Percentiles rank a stretch among this genome's conserved stretches.
These are phyloP conservation scores for Tetragnatha versicolor DNA, from an alignment of 1,140 invertebrate species.

Conservation along the genomic window DNA sequence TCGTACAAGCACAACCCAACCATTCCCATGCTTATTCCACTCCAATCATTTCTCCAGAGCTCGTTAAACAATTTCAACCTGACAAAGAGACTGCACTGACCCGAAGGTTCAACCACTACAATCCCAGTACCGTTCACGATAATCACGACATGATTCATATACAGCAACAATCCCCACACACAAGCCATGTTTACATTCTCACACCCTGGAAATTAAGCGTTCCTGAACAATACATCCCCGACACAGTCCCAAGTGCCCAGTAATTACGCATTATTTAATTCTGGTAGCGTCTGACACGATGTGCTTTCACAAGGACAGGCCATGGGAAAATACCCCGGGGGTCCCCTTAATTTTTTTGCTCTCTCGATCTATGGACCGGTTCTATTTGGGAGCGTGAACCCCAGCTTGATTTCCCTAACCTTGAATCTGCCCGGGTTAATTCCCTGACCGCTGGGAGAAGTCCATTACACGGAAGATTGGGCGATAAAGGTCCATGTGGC, in stretches of 20 bases:
- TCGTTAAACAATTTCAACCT: no score
- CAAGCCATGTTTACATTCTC: no score
- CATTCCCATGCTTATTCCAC: no score
- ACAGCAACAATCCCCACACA: no score
- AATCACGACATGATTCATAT: no score
- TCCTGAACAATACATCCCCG: constrained; percentile 10
- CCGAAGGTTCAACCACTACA: no score
- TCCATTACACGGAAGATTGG: constrained; percentile 8
- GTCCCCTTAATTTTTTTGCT: not conserved
- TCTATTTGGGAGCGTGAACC: not conserved
- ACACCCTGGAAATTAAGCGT: not conserved
- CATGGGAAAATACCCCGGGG: constrained; percentile 44
- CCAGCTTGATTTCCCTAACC: not conserved
- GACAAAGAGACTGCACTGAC: no score
- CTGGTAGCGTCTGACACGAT: not conserved
- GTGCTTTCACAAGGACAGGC: constrained; percentile 13
- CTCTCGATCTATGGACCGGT: constrained; percentile 19
- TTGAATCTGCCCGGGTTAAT: constrained; percentile 13
- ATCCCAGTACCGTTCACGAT: no score
- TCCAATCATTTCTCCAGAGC: no score
- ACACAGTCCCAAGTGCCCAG: not conserved
- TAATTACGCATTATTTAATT: constrained; percentile 35
- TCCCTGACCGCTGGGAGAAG: not conserved
- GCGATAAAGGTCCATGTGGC: not conserved
- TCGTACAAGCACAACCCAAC: no score